These are phyloP conservation scores for Albula glossodonta DNA, from an alignment of 2,113 vertebrate species.

Conservation along the genomic window DNA sequence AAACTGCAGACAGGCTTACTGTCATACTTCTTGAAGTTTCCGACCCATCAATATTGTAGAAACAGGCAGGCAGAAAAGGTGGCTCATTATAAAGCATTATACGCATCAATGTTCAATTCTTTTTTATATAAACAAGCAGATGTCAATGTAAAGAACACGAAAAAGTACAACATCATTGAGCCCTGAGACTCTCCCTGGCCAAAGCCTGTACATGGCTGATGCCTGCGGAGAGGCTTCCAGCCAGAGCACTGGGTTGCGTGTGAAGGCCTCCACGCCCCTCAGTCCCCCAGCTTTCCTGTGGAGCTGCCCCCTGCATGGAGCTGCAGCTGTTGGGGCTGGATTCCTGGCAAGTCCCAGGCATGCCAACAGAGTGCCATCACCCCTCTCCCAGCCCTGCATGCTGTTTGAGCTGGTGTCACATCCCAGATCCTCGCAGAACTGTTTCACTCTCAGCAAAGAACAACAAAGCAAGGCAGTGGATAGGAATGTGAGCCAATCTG, in stretches of 20 bases:
- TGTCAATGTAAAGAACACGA: background rate
- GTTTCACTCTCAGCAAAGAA: constrained; percentile 2
- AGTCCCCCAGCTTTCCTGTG: background rate
- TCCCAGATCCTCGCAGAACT: background rate
- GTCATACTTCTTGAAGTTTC: background rate
- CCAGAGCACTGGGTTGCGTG: background rate
- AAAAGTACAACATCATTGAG: background rate
- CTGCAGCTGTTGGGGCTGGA: constrained; percentile 4
- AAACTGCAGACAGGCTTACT: background rate
- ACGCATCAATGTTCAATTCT: background rate
- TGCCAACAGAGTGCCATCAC: background rate
- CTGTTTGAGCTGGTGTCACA: constrained; percentile 1
- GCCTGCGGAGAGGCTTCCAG: background rate
- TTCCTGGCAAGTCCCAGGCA: background rate
- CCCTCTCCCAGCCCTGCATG: background rate
- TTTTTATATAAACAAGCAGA: too few species aligned
- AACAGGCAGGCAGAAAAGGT: background rate
- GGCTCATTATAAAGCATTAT: background rate
- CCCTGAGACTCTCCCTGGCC: background rate
- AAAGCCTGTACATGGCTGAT: background rate
- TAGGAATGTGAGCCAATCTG: background rate
- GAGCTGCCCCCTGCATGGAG: background rate
- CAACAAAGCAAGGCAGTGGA: background rate
- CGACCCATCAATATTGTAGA: background rate
- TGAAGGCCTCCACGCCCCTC: background rate